A percentile compares a stretch with the other conserved stretches of the same genome.
Conservation (phyloP, 2,797 vertebrate species). For the Molossus alvarezi region DNA sequence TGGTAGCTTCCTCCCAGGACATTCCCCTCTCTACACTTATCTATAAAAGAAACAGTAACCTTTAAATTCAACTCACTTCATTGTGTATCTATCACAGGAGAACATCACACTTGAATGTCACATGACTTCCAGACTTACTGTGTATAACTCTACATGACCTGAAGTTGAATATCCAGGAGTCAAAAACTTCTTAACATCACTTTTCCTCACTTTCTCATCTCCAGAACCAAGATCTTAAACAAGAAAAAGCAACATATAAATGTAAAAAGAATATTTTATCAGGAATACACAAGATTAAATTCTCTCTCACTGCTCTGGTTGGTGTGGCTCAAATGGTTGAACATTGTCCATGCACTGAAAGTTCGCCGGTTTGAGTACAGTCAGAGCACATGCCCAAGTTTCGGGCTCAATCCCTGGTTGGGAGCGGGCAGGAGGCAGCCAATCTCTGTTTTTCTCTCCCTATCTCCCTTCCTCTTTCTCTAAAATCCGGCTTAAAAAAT, state of each 20-base stretch:
- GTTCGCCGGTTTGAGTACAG: neutral
- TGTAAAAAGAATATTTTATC: neutral
- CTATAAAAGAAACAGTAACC: constrained; percentile 86
- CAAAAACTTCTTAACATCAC: constrained; percentile 97
- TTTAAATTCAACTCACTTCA: neutral
- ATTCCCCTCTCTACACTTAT: constrained; percentile 98
- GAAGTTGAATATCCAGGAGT: constrained; percentile 98
- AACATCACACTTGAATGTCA: accelerated
- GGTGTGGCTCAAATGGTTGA: neutral
- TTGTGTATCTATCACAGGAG: neutral
- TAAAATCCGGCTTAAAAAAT: neutral
- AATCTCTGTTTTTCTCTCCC: neutral
- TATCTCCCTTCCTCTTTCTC: neutral
- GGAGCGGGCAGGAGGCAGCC: neutral
- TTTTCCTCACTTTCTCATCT: constrained; percentile 98
- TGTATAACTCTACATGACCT: constrained; percentile 97
- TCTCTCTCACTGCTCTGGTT: constrained; percentile 71
- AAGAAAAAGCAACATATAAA: neutral
- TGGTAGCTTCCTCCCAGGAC: constrained; percentile 99
- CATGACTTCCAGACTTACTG: constrained; percentile 90
- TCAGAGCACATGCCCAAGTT: neutral
- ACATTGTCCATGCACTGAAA: neutral
- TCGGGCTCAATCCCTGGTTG: neutral
- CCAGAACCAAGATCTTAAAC: constrained; percentile 97
- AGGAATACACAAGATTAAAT: neutral